Conservation (phyloP, 92 coral and sea anemone species). For the Montipora capitata region DNA sequence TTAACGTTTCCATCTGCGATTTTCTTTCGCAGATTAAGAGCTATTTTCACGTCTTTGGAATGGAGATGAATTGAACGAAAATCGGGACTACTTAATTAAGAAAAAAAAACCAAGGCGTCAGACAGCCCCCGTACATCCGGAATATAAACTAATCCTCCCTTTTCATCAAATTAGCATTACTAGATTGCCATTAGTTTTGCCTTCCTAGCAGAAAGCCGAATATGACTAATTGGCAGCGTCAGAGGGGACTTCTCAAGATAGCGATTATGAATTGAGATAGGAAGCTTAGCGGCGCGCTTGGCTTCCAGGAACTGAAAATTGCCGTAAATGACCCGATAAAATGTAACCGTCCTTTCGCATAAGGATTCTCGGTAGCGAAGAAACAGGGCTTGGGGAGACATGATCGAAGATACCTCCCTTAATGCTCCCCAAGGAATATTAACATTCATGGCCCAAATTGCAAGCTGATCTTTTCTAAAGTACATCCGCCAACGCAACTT, state of each 20-base stretch:
- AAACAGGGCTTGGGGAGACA: conserved; percentile 21
- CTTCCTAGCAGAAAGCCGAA: conserved; percentile 34
- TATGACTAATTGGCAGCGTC: conserved; percentile 40
- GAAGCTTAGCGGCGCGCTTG: conserved; percentile 24
- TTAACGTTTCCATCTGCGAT: conserved; percentile 9
- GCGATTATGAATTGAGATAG: conserved; percentile 9
- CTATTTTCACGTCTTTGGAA: not conserved
- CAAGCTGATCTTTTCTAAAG: conserved; percentile 16
- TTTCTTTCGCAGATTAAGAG: not conserved
- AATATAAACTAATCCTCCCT: conserved; percentile 22
- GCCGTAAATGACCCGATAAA: not conserved
- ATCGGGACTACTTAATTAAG: not conserved
- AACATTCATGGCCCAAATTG: conserved; percentile 1
- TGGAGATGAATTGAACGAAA: not conserved
- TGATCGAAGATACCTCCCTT: conserved; percentile 12
- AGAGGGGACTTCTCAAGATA: conserved; percentile 47
- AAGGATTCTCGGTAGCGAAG: conserved; percentile 23
- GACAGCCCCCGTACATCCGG: conserved; percentile 39
- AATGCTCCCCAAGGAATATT: conserved; percentile 30
- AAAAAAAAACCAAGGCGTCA: not conserved
- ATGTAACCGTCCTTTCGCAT: not conserved
- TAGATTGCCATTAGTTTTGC: conserved; percentile 43
- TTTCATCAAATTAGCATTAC: conserved; percentile 36
- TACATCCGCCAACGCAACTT: conserved; percentile 33
- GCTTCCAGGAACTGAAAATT: not conserved